Evolutionary conservation across 1,140 invertebrate species (phyloP).

Genomic region (Cyclina sinensis): DNA sequence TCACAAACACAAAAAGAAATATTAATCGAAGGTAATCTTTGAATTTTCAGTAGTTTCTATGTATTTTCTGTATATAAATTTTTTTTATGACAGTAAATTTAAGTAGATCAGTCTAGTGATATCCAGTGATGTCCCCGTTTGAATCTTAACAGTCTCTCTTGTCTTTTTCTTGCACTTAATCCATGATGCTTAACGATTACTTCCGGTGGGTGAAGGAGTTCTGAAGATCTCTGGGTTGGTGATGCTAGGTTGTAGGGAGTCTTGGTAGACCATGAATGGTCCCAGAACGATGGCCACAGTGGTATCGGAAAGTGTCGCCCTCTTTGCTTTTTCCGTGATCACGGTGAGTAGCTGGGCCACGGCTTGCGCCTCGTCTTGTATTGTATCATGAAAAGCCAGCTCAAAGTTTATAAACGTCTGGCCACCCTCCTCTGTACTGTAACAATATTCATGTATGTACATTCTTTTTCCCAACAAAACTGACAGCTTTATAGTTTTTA

Average conservation of each 20-base stretch:
- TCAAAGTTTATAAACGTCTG: not conserved
- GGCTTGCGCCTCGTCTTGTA: not conserved
- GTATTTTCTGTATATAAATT: too few species aligned
- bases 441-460: too few species aligned
- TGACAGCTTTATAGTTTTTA: too few species aligned
- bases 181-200: not conserved
- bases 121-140: too few species aligned
- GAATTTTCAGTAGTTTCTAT: too few species aligned
- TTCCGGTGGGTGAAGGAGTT: not conserved
- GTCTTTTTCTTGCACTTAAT: too few species aligned
- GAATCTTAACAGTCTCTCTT: too few species aligned
- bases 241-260: not conserved
- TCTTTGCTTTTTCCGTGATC: constrained; percentile 27
- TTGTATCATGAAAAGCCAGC: not conserved
- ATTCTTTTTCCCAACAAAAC: too few species aligned
- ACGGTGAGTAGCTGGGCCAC: not conserved
- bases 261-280: constrained; percentile 35
- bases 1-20: too few species aligned
- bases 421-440: not conserved
- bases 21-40: too few species aligned
- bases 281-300: constrained; percentile 10
- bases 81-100: too few species aligned
- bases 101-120: too few species aligned
- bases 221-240: constrained; percentile 11
- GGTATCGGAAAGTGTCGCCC: not conserved